A percentile compares a stretch with the other conserved stretches of the same genome.
Conservation (phyloP, 2,113 vertebrate species). For the Prochilodus magdalenae region DNA sequence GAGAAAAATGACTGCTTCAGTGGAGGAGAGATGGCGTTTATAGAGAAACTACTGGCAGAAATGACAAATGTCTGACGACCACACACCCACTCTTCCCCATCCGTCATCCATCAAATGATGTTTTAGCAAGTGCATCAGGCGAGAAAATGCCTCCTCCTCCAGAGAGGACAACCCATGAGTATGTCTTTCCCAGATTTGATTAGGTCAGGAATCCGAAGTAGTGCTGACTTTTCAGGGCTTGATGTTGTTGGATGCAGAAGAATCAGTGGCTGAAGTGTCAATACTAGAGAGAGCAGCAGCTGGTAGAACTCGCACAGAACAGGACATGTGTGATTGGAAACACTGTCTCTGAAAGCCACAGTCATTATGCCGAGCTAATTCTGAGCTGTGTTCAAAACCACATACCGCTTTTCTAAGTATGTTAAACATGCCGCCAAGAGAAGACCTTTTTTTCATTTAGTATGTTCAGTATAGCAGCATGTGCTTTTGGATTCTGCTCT, state of each 20-base stretch:
- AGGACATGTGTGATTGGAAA: not conserved
- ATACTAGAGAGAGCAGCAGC: not conserved
- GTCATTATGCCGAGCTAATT: not conserved
- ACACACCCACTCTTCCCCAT: not conserved
- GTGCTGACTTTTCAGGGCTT: conserved; percentile 30
- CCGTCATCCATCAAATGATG: conserved; percentile 26
- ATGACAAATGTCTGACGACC: conserved; percentile 39
- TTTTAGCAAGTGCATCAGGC: conserved; percentile 22
- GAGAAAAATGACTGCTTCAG: conserved; percentile 46
- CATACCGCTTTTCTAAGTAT: too few relatives aligned
- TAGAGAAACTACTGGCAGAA: conserved; percentile 34
- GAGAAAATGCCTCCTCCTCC: conserved; percentile 9
- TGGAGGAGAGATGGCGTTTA: conserved; percentile 41
- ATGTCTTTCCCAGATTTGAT: conserved; percentile 36
- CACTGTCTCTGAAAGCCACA: not conserved
- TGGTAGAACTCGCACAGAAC: not conserved
- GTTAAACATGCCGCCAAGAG: too few relatives aligned
- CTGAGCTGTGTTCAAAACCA: too few relatives aligned
- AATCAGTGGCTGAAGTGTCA: not conserved
- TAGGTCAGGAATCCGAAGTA: conserved; percentile 31
- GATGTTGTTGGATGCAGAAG: not conserved
- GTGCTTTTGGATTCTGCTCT: too few relatives aligned
- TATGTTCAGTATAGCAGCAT: too few relatives aligned
- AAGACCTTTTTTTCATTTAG: too few relatives aligned
- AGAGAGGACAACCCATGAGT: conserved; percentile 32